Conservation (phyloP, 2,113 vertebrate species). For the Percopsis transmontana region DNA sequence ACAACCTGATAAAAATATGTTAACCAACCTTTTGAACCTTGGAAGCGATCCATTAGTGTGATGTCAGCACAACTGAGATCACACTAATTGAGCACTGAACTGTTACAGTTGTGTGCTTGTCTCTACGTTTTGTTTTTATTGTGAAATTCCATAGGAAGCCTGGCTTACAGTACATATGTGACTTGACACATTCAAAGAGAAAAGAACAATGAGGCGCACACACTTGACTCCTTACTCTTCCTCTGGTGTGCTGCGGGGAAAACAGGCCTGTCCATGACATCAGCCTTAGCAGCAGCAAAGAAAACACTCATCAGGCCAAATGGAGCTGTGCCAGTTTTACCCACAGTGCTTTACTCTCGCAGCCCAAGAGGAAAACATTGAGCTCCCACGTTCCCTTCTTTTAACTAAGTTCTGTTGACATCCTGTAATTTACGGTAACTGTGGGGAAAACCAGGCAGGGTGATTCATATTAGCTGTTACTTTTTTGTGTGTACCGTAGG, state of each 20-base stretch:
- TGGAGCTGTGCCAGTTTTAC: constrained; percentile 62
- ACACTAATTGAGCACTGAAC: background rate
- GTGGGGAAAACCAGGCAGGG: constrained; percentile 20
- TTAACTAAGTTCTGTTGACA: constrained; percentile 31
- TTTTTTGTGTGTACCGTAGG: background rate
- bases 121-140: constrained; percentile 24
- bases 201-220: constrained; percentile 60
- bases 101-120: constrained; percentile 1
- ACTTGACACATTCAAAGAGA: constrained; percentile 15
- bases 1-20: constrained; percentile 17
- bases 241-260: constrained; percentile 44
- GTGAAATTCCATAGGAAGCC: constrained; percentile 28
- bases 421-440: constrained; percentile 37
- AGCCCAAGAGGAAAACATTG: constrained; percentile 42
- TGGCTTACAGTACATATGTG: constrained; percentile 18
- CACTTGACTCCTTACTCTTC: constrained; percentile 36
- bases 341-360: constrained; percentile 24
- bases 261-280: constrained; percentile 72
- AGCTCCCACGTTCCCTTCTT: constrained; percentile 27
- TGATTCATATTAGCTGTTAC: constrained; percentile 17
- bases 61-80: background rate
- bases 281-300: constrained; percentile 67
- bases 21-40: constrained; percentile 12
- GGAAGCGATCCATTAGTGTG: constrained; percentile 8
- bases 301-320: constrained; percentile 66